Evolutionary conservation across 2,113 vertebrate genomes (phyloP).

Genomic region (Tachysurus vachellii): DNA sequence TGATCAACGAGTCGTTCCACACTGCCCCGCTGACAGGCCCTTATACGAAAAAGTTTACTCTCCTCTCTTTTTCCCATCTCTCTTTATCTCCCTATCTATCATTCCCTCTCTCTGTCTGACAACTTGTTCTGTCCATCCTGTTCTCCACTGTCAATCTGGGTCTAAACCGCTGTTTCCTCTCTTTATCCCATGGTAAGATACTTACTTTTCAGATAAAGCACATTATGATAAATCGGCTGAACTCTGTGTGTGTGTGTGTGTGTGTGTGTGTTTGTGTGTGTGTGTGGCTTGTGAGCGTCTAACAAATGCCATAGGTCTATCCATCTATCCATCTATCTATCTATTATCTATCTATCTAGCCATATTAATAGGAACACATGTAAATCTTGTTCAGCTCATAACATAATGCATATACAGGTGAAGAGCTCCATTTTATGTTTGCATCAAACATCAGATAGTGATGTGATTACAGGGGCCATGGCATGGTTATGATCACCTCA

Average conservation of each 20-base stretch:
- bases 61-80: neutral
- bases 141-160: constrained; percentile 75
- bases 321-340: neutral
- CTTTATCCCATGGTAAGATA: constrained; percentile 82
- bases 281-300: constrained; percentile 55
- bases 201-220: constrained; percentile 81
- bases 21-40: neutral
- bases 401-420: neutral
- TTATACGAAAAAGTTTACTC: neutral
- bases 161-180: constrained; percentile 77
- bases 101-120: constrained; percentile 15
- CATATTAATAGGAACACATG: neutral
- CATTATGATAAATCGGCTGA: constrained; percentile 82
- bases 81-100: constrained; percentile 19
- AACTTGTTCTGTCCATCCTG: constrained; percentile 62
- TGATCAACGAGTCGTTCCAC: neutral
- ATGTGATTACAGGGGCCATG: neutral
- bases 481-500: neutral
- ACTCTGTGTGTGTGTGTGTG: constrained; percentile 71
- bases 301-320: constrained; percentile 53
- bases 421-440: neutral
- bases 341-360: neutral
- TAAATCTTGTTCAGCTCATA: neutral
- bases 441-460: neutral
- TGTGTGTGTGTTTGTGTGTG: constrained; percentile 56